Base-by-base conservation (phyloP, 2,888 invertebrate genomes). In the Cactoblastis cactorum region DNA sequence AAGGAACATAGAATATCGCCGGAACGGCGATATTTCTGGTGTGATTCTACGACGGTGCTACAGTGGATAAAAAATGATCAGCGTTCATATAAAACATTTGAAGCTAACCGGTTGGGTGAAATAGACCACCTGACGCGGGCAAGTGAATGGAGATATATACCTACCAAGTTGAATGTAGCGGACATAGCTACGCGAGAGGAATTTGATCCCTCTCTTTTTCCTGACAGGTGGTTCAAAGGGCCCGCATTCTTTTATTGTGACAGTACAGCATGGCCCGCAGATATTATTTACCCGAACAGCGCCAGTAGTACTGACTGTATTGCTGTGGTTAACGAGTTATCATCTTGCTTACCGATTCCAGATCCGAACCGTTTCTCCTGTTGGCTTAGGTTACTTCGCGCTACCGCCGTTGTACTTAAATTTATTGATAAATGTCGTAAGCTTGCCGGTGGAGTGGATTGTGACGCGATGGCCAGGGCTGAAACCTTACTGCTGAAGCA, bases 41-140 rank as follows among this genome's bases (percentile, higher is more conserved):
- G 50, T 24, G 54, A 54, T n/a, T 52, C 45, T 17, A 52, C 45
- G 5, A 52, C 45, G n/a, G 38, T 38, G 2, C 19, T 38, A n/a
- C 38, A 38, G 3, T 34, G 34, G 22, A 22, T 14, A 12, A 32
- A 38, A 39, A 39, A 46, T 15, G n/a, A 17, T 33, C n/a, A 34
- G 12, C 34, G 34, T 1, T 12, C 34, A 3, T 38, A 17, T 18
- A 38, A 38, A 18, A 38, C 17, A 1, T 38, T 38, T 18, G 17
- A 17, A 8, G 37, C 37, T 1, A 18, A 38, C 37, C 17, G 37
- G 8, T 18, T 38, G 9, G 37, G 37, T 0, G 37, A 38, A 38
- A 38, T 38, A 3, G 34, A 34, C 12, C 12, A 34, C 12, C 34
- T 34, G 3, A 34, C 34, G 2, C n/a, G 3, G 12, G 34, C 34